These are phyloP conservation scores for Uropsilus gracilis DNA, from an alignment of 2,113 vertebrate genomes.

Conservation along the genomic window DNA sequence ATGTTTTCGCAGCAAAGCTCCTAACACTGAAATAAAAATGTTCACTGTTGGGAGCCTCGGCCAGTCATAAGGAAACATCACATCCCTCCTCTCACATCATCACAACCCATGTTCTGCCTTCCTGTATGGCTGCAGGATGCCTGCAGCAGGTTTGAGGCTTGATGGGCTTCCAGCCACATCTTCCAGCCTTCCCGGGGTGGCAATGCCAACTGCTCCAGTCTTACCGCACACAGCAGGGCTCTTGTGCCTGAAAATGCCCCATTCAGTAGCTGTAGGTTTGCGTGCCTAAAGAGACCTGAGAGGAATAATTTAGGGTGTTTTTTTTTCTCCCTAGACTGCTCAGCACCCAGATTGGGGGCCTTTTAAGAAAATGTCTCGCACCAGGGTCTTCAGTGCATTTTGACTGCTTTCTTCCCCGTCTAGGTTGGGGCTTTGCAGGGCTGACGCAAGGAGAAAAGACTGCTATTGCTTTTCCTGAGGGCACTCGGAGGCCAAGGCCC, in stretches of 20 bases:
- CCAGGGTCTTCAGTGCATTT: slow-evolving; percentile 37
- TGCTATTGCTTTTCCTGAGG: slow-evolving; percentile 62
- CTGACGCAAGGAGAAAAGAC: slow-evolving; percentile 28
- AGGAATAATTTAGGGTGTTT: neutral
- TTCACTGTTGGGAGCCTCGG: neutral
- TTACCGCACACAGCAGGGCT: neutral
- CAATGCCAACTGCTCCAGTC: neutral
- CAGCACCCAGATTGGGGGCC: neutral
- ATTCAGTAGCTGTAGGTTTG: neutral
- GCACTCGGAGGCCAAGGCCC: slow-evolving; percentile 60
- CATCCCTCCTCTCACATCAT: neutral
- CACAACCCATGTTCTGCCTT: neutral
- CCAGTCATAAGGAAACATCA: neutral
- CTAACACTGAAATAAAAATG: slow-evolving; percentile 50
- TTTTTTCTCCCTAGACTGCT: neutral
- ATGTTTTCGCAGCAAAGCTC: slow-evolving; percentile 51
- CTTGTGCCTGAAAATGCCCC: neutral
- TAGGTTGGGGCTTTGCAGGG: neutral
- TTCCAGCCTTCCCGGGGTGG: neutral
- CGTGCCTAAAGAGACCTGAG: neutral
- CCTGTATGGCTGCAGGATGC: neutral
- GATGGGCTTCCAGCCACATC: neutral
- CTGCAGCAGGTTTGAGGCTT: neutral
- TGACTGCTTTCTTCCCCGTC: slow-evolving; percentile 37
- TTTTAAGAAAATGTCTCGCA: slow-evolving; percentile 38